Base-by-base conservation (phyloP, 2,797 vertebrate species). In the Propithecus deckenii region DNA sequence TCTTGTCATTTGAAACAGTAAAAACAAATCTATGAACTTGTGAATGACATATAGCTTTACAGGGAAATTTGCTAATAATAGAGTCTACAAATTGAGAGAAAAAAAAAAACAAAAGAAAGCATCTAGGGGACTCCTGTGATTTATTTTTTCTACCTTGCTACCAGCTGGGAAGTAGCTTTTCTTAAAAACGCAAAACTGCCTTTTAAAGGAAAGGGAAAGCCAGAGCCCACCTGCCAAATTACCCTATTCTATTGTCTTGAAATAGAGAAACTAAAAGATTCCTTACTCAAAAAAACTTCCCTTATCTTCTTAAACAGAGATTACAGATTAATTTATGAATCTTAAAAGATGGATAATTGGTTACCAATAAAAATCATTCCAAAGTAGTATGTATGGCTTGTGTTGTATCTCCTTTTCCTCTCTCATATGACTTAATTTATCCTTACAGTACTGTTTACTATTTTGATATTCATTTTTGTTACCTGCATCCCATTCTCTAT, bases 281-380 rank as follows among this genome's bases (percentile, higher is more conserved):
- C 22, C 13, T 91, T 71, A 28, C 18, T 85, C 22, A 92, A 83
- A 61, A 57, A 78, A 57, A 52, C 18, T 61, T 85, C 32, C 32
- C 28, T 79, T 86, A 83, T 13, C 52, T 41, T 89, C 81, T 46
- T 12, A 74, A 76, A 88, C 2, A 65, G 46, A 46, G 46, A 59
- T 57, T 30, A 67, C 43, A 88, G 32, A 52, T 32, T 43, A 43
- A 63, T 20, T 75, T 69, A n/a, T 46, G 25, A 79, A 83, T 87
- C 41, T 86, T 28, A 3, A 80, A 86, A 87, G 61, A 46, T 76
- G 55, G 14, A 14, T 75, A 55, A 89, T 5, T 87, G 48, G 38
- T 93, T 84, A 89, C n/a, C 20, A 91, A 71, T 65, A 84, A 90
- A 91, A 95, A 81, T 22, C 52, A 78, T 92, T 80, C n/a, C 67